Evolutionary conservation across 2,797 vertebrate species (phyloP).

Genomic region (Melanogrammus aeglefinus): DNA sequence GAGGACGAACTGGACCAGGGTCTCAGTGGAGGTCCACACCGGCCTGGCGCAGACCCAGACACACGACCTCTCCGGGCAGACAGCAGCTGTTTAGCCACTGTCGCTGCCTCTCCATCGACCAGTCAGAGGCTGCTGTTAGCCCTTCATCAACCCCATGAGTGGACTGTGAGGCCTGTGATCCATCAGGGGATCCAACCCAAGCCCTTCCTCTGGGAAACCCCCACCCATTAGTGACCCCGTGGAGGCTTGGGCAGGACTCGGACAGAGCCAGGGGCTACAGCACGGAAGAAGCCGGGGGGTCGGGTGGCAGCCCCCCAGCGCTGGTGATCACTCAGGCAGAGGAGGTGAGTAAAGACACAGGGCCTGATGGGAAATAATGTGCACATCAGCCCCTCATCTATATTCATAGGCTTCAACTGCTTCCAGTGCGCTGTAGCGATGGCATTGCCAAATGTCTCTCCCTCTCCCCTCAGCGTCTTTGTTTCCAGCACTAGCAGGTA

Average conservation of each 20-base stretch:
- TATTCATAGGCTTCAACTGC: slow-evolving; percentile 61
- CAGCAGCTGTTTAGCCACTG: neutral
- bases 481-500: slow-evolving; percentile 50
- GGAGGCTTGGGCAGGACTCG: neutral
- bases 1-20: neutral
- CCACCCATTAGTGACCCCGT: neutral
- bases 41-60: neutral
- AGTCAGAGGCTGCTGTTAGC: neutral
- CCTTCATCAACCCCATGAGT: neutral
- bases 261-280: neutral
- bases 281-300: slow-evolving; percentile 41
- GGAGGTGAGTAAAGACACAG: slow-evolving; percentile 66
- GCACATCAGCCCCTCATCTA: slow-evolving; percentile 53
- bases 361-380: slow-evolving; percentile 58
- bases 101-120: neutral
- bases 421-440: slow-evolving; percentile 36
- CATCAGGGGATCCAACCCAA: neutral
- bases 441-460: slow-evolving; percentile 35
- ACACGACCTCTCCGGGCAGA: neutral
- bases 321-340: slow-evolving; percentile 60
- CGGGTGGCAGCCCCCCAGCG: slow-evolving; percentile 30
- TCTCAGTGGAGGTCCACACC: neutral
- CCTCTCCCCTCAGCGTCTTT: slow-evolving; percentile 34
- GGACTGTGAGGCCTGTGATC: neutral
- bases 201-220: neutral